A percentile compares a stretch with the other conserved stretches of the same genome.
Evolutionary conservation across 2,888 invertebrate species (phyloP).

Genomic region (Mimachlamys varia): DNA sequence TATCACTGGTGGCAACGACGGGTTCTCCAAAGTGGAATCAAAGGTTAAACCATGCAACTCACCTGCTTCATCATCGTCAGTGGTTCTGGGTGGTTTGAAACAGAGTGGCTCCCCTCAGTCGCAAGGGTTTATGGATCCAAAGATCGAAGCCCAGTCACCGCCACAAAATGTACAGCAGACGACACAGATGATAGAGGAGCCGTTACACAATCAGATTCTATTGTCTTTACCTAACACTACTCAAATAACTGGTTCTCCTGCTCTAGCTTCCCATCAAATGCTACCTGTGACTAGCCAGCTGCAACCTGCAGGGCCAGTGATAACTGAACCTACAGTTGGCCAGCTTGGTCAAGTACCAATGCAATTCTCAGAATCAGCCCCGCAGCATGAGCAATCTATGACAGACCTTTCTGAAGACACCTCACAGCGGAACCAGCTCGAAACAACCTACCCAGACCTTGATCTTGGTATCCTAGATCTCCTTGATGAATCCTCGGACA

Average conservation of each 20-base stretch:
- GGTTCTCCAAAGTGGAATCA: not conserved
- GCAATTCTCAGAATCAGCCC: not conserved
- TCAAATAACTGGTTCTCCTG: not conserved
- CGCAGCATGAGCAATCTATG: not conserved
- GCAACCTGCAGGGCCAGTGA: not conserved
- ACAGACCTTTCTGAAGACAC: not conserved
- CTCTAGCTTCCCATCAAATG: not conserved
- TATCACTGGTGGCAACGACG: not conserved
- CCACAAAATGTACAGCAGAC: not conserved
- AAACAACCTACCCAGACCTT: not conserved
- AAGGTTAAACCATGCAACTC: not conserved
- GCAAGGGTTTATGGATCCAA: not conserved
- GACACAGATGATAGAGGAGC: not conserved
- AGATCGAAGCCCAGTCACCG: not conserved
- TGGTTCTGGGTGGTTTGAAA: not conserved
- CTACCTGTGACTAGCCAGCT: not conserved
- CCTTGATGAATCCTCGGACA: not conserved
- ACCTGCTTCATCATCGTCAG: not conserved
- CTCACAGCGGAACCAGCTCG: not conserved
- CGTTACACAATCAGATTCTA: not conserved
- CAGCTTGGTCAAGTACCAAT: not conserved
- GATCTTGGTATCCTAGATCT: not conserved
- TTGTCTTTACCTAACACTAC: not conserved
- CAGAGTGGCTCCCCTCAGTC: slow-evolving; percentile 7
- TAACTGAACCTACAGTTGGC: not conserved